phyloP scores from a whole-genome alignment of 30 jellyfish, hydroid and myxozoan species.

The Cassiopea andromeda region DNA sequence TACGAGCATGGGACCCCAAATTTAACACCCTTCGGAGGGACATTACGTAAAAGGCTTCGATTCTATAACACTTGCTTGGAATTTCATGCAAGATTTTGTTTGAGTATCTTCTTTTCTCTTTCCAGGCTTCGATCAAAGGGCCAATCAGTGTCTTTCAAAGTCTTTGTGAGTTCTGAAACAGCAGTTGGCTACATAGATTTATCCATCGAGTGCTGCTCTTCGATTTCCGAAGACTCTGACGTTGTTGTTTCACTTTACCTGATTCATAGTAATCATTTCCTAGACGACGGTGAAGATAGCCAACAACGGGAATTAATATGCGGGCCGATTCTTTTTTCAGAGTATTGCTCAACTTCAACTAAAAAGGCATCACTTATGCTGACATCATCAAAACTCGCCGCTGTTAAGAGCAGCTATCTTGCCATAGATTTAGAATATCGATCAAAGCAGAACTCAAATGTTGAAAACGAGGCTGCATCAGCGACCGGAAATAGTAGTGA shows the following conservation, averaged over 20 bases:
- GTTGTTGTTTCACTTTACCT: slow-evolving; percentile 48
- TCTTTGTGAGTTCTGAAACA: slow-evolving; percentile 77
- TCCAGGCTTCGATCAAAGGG: slow-evolving; percentile 65
- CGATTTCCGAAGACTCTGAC: slow-evolving; percentile 30
- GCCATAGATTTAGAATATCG: slow-evolving; percentile 65
- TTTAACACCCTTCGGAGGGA: too few relatives aligned
- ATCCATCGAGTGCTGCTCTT: slow-evolving; percentile 55
- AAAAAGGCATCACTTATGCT: slow-evolving; percentile 61
- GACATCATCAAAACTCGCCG: slow-evolving; percentile 67
- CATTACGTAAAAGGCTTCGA: too few relatives aligned
- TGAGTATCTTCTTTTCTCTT: neutral
- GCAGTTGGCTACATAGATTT: slow-evolving; percentile 82
- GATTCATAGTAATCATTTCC: slow-evolving; percentile 1
- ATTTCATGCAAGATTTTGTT: too few relatives aligned
- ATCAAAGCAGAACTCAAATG: neutral
- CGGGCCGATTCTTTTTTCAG: slow-evolving; percentile 74
- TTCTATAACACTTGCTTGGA: too few relatives aligned
- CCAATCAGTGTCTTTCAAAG: slow-evolving; percentile 60
- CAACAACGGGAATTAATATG: slow-evolving; percentile 49
- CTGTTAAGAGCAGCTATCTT: slow-evolving; percentile 59
- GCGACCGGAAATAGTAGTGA: neutral
- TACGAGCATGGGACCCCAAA: too few relatives aligned
- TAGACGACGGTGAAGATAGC: slow-evolving; percentile 34
- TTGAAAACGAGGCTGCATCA: slow-evolving; percentile 1
- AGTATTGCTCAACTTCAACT: neutral